phyloP scores from a whole-genome alignment of 2,888 invertebrate genomes.

The Oasisia sp. region DNA sequence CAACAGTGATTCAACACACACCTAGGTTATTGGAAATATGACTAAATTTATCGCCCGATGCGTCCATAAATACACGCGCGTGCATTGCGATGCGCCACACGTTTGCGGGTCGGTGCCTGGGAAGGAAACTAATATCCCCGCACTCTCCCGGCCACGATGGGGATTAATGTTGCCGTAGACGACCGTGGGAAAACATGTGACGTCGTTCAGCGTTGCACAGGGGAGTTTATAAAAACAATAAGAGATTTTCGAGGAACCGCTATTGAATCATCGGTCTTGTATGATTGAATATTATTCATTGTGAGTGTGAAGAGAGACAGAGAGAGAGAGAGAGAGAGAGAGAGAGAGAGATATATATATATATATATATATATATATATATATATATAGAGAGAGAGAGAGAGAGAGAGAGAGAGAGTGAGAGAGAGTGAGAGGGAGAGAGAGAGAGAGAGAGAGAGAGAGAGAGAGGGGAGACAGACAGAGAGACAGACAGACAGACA shows the following conservation, averaged over 20 bases:
- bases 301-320: neutral
- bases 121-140: neutral
- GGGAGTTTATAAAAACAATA: constrained; percentile 8
- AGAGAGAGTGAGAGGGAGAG: no score
- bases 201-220: neutral
- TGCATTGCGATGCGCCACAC: neutral
- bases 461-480: no score
- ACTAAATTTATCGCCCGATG: neutral
- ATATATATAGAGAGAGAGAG: no score
- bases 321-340: no score
- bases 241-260: neutral
- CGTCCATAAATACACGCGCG: neutral
- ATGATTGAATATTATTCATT: neutral
- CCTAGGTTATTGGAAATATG: neutral
- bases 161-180: neutral
- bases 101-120: neutral
- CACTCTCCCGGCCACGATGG: neutral
- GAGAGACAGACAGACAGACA: no score
- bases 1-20: neutral
- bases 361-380: no score
- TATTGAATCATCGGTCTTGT: neutral
- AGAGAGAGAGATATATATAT: no score
- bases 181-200: neutral
- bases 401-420: no score
- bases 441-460: no score